phyloP scores from a whole-genome alignment of 1,140 invertebrate species.

The Drosophila burlai region DNA sequence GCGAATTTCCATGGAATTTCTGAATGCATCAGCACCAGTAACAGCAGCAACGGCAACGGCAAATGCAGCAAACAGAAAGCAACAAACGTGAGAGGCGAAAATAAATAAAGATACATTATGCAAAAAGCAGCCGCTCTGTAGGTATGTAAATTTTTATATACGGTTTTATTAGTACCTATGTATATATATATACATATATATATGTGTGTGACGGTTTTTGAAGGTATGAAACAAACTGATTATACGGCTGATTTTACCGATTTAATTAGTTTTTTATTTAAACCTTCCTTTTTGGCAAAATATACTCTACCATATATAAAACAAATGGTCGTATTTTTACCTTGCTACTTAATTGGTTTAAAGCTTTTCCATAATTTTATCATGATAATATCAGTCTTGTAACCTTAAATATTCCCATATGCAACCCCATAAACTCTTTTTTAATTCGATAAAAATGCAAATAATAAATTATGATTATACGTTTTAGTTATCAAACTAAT shows the following conservation, averaged over 20 bases:
- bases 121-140: slow-evolving; percentile 43
- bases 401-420: background rate
- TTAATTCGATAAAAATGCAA: too few species aligned
- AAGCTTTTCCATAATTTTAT: background rate
- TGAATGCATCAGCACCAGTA: slow-evolving; percentile 50
- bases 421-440: too few species aligned
- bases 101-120: slow-evolving; percentile 72
- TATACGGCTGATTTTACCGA: too few species aligned
- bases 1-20: slow-evolving; percentile 65
- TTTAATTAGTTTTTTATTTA: too few species aligned
- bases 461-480: too few species aligned
- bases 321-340: background rate
- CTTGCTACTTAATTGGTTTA: background rate
- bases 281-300: too few species aligned
- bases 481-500: too few species aligned
- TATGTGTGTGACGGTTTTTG: background rate
- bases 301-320: too few species aligned
- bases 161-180: background rate
- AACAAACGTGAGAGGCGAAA: slow-evolving; percentile 67
- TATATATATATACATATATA: background rate
- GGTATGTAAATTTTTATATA: slow-evolving; percentile 17
- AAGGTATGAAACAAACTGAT: background rate
- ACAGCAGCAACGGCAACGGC: slow-evolving; percentile 56
- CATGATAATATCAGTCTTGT: too few species aligned
- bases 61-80: slow-evolving; percentile 62